Percentiles rank a stretch among this genome's conserved stretches.
Evolutionary conservation across 2,797 vertebrate genomes (phyloP).

Genomic region (Oreonectes daqikongensis): DNA sequence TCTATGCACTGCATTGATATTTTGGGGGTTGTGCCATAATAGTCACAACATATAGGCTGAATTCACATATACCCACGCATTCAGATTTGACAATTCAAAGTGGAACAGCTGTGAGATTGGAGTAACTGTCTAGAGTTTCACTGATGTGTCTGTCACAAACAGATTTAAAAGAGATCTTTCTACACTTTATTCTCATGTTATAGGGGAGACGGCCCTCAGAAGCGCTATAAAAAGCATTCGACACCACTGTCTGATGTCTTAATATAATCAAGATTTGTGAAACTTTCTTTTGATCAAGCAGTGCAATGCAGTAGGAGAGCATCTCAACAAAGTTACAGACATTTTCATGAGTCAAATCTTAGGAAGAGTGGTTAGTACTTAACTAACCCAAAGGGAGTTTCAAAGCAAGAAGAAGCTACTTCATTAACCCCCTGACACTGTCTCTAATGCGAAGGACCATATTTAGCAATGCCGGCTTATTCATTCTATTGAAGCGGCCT

Average conservation of each 20-base stretch:
- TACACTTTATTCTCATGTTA: slow-evolving; percentile 5
- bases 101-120: background rate
- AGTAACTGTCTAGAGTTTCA: slow-evolving; percentile 6
- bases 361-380: background rate
- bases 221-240: slow-evolving; percentile 18
- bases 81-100: background rate
- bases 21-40: background rate
- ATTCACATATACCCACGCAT: background rate
- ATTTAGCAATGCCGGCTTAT: slow-evolving; percentile 48
- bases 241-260: slow-evolving; percentile 24
- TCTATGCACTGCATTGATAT: background rate
- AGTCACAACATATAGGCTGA: background rate
- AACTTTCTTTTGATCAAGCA: background rate
- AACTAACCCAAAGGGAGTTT: slow-evolving; percentile 37
- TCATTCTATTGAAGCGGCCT: slow-evolving; percentile 14
- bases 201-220: background rate
- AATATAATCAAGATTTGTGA: slow-evolving; percentile 26
- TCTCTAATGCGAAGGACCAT: slow-evolving; percentile 47
- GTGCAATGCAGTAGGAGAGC: background rate
- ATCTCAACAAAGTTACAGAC: background rate
- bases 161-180: slow-evolving; percentile 15
- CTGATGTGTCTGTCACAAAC: slow-evolving; percentile 12
- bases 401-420: slow-evolving; percentile 28
- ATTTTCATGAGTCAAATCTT: slow-evolving; percentile 10
- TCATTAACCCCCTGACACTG: slow-evolving; percentile 48